phyloP scores from a whole-genome alignment of 2,888 invertebrate species.

The Parasteatoda lunata region DNA sequence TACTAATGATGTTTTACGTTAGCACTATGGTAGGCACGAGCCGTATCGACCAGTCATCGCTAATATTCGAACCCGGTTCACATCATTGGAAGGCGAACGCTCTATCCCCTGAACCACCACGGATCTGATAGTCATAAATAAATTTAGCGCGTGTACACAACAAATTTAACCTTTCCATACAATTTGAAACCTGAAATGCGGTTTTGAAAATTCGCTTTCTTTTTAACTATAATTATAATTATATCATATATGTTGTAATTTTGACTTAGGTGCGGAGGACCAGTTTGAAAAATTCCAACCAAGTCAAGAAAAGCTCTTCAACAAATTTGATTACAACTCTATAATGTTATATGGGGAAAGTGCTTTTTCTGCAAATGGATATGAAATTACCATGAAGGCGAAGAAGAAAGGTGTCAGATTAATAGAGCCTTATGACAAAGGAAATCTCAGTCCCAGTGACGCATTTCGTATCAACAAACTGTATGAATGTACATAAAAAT shows the following conservation, averaged over 20 bases:
- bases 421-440: slow-evolving; percentile 57
- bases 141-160: too few species aligned
- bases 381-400: slow-evolving; percentile 60
- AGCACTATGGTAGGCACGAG: too few species aligned
- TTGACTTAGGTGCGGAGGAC: not conserved
- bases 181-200: too few species aligned
- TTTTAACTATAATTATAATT: too few species aligned
- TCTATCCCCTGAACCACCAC: too few species aligned
- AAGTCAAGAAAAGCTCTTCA: slow-evolving; percentile 41
- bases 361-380: slow-evolving; percentile 54
- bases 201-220: too few species aligned
- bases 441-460: slow-evolving; percentile 53
- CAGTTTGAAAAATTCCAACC: slow-evolving; percentile 51
- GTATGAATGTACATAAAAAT: slow-evolving; percentile 54
- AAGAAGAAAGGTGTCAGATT: slow-evolving; percentile 36
- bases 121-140: too few species aligned
- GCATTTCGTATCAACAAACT: slow-evolving; percentile 53
- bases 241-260: not conserved
- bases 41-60: too few species aligned
- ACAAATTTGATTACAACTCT: slow-evolving; percentile 66
- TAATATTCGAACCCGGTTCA: too few species aligned
- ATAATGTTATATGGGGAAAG: slow-evolving; percentile 69
- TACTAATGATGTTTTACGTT: too few species aligned
- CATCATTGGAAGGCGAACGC: too few species aligned
- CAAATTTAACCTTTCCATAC: too few species aligned